Conservation (phyloP, 1,140 invertebrate species). For the Phymorhynchus buccinoides region DNA sequence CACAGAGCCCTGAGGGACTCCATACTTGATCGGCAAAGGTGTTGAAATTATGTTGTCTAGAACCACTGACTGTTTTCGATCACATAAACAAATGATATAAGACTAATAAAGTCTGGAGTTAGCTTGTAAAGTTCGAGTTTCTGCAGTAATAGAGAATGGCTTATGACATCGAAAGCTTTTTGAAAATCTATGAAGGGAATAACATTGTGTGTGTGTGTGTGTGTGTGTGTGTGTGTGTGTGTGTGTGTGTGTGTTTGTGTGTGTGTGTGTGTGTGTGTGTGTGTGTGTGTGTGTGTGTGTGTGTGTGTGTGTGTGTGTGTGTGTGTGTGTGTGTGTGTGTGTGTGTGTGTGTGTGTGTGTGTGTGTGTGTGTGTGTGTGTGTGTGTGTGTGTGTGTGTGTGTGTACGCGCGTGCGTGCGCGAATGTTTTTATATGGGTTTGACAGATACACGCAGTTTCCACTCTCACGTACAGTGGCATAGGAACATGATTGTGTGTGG, state of each 20-base stretch:
- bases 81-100: too few relatives aligned
- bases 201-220: slow-evolving; percentile 8
- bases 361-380: slow-evolving; percentile 23
- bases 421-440: neutral
- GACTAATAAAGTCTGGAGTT: too few relatives aligned
- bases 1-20: too few relatives aligned
- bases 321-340: slow-evolving; percentile 5
- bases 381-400: slow-evolving; percentile 5
- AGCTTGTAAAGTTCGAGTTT: too few relatives aligned
- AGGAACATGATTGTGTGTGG: neutral
- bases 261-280: slow-evolving; percentile 26
- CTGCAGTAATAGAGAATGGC: too few relatives aligned
- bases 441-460: too few relatives aligned
- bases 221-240: neutral
- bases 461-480: too few relatives aligned
- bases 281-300: slow-evolving; percentile 14
- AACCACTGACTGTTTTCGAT: too few relatives aligned
- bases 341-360: slow-evolving; percentile 5
- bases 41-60: too few relatives aligned
- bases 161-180: too few relatives aligned
- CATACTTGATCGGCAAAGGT: too few relatives aligned
- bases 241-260: neutral
- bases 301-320: slow-evolving; percentile 1
- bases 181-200: too few relatives aligned
- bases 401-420: neutral